phyloP scores from a whole-genome alignment of 2,888 invertebrate genomes.

The Coenonympha glycerion region DNA sequence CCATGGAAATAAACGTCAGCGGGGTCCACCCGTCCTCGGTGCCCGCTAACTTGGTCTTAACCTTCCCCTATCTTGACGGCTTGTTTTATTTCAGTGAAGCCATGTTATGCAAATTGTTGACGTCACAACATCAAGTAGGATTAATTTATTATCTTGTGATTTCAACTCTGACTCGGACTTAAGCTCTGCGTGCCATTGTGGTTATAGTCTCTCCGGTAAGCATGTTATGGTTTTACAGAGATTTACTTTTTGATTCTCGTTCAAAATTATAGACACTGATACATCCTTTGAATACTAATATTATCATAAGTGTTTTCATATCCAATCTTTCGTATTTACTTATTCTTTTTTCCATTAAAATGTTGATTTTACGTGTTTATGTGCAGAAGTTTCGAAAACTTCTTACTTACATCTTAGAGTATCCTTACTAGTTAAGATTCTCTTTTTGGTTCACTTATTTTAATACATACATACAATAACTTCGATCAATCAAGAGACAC shows the following conservation, averaged over 20 bases:
- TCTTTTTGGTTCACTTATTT: background rate
- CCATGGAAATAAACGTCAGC: slow-evolving; percentile 21
- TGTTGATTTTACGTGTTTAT: too few species aligned
- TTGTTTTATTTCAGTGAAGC: background rate
- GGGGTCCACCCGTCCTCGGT: too few species aligned
- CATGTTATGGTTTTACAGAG: too few species aligned
- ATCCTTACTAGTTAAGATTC: background rate
- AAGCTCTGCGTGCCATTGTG: background rate
- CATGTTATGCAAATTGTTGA: background rate
- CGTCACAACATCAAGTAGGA: background rate
- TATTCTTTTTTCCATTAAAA: too few species aligned
- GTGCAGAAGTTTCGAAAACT: too few species aligned
- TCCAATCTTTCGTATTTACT: too few species aligned
- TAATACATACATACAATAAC: background rate
- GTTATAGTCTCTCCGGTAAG: background rate
- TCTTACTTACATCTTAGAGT: too few species aligned
- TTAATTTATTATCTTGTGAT: background rate
- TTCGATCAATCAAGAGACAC: background rate
- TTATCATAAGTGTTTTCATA: too few species aligned
- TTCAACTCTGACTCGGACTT: background rate
- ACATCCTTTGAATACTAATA: too few species aligned
- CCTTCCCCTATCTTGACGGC: background rate
- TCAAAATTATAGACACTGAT: too few species aligned
- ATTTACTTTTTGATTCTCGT: too few species aligned
- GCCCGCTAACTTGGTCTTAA: slow-evolving; percentile 9